phyloP scores from a whole-genome alignment of 1,140 invertebrate genomes.

The Trichonephila inaurata region DNA sequence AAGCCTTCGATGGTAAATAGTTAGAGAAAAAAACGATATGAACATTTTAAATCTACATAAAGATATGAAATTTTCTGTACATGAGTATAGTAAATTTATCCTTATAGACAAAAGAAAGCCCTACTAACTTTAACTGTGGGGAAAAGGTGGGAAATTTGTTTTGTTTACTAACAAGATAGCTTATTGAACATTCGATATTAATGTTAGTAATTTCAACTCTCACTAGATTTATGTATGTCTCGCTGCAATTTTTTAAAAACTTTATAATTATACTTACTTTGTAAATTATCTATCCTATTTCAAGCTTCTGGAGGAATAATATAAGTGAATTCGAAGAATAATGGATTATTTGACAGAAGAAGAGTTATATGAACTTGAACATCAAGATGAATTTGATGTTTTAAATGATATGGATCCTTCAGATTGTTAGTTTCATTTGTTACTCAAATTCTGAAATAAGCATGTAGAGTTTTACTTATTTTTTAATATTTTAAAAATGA shows the following conservation, averaged over 20 bases:
- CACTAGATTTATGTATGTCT: background rate
- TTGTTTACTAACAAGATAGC: constrained; percentile 52
- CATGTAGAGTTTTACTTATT: background rate
- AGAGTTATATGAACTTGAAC: constrained; percentile 65
- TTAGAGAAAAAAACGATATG: background rate
- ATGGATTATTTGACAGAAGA: constrained; percentile 70
- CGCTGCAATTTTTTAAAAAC: background rate
- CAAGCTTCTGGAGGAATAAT: too few relatives aligned
- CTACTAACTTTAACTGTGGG: constrained; percentile 20
- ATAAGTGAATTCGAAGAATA: background rate
- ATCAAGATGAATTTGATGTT: constrained; percentile 68
- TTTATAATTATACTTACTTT: too few relatives aligned
- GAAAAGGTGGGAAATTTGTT: constrained; percentile 46
- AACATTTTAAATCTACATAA: background rate
- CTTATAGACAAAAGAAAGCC: too few relatives aligned
- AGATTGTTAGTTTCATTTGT: constrained; percentile 12
- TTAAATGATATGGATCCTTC: constrained; percentile 43
- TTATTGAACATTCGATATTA: background rate
- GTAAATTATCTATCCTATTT: too few relatives aligned
- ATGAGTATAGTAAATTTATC: too few relatives aligned
- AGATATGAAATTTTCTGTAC: background rate
- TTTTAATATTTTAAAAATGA: background rate
- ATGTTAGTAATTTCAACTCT: background rate
- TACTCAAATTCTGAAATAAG: background rate
- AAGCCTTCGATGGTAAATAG: background rate